Evolutionary conservation across 1,140 invertebrate genomes (phyloP).

Genomic region (Lepidurus arcticus): DNA sequence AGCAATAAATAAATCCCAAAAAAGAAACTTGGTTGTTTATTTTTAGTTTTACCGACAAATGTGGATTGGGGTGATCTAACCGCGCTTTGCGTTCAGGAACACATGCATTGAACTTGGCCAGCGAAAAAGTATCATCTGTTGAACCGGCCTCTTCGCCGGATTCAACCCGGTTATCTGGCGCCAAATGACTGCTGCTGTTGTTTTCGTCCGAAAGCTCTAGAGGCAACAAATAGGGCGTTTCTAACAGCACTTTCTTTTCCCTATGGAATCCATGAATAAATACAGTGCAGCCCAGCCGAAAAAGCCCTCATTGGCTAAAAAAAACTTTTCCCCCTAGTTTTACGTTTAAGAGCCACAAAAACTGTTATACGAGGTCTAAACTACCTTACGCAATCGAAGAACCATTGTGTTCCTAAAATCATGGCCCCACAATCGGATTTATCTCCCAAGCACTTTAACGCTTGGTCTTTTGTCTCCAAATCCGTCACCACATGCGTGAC

Average conservation of each 20-base stretch:
- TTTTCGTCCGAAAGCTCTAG: constrained; percentile 7
- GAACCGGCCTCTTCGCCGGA: neutral
- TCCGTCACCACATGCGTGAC: constrained; percentile 30
- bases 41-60: constrained; percentile 26
- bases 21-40: neutral
- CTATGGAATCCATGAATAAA: constrained; percentile 16
- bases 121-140: neutral
- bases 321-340: neutral
- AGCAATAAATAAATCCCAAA: neutral
- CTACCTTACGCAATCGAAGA: constrained; percentile 26
- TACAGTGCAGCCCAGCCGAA: neutral
- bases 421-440: constrained; percentile 5
- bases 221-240: constrained; percentile 27
- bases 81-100: constrained; percentile 29
- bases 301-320: neutral
- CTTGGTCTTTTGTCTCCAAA: constrained; percentile 29
- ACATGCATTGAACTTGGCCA: constrained; percentile 28
- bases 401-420: constrained; percentile 26
- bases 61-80: constrained; percentile 28
- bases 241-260: constrained; percentile 25
- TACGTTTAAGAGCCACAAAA: neutral
- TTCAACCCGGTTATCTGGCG: neutral
- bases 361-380: neutral
- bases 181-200: constrained; percentile 8
- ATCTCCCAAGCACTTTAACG: neutral